Percentiles rank a stretch among this genome's conserved stretches.
Evolutionary conservation across 2,888 invertebrate genomes (phyloP).

Genomic region (Cantharis rustica): DNA sequence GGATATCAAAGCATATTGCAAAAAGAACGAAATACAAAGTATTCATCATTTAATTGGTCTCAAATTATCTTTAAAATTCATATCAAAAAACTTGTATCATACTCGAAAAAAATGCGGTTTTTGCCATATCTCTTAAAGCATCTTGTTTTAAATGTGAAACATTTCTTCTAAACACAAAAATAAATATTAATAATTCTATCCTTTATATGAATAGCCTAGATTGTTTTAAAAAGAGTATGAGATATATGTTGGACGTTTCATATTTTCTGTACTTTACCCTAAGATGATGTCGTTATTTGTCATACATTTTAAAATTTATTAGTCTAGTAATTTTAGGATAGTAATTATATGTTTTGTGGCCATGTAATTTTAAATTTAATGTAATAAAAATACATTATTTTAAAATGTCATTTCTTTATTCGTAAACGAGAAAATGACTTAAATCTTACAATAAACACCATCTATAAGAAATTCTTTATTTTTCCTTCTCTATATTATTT

Average conservation of each 20-base stretch:
- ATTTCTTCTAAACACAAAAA: conserved; percentile 6
- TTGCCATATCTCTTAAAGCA: not conserved
- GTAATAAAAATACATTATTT: conserved; percentile 58
- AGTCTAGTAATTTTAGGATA: conserved; percentile 48
- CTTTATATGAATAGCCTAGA: conserved; percentile 48
- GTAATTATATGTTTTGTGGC: conserved; percentile 58
- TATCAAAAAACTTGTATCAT: conserved; percentile 9
- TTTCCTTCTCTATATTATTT: too few species aligned
- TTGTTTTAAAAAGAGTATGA: conserved; percentile 33
- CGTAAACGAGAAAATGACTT: not conserved
- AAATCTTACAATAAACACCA: not conserved
- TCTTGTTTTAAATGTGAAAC: not conserved
- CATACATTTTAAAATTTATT: conserved; percentile 36
- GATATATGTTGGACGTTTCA: conserved; percentile 33
- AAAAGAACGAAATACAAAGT: conserved; percentile 45
- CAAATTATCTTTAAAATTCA: conserved; percentile 21
- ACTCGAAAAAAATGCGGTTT: not conserved
- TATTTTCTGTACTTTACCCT: conserved; percentile 25
- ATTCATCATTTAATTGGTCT: conserved; percentile 33
- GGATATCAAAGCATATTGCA: conserved; percentile 47
- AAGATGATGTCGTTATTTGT: conserved; percentile 29
- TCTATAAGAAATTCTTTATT: too few species aligned
- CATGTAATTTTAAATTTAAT: conserved; percentile 60
- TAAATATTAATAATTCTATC: conserved; percentile 25
- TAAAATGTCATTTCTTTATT: conserved; percentile 32